A percentile compares a stretch with the other conserved stretches of the same genome.
phyloP scores from a whole-genome alignment of 2,888 invertebrate species.

The Adelphocoris suturalis region DNA sequence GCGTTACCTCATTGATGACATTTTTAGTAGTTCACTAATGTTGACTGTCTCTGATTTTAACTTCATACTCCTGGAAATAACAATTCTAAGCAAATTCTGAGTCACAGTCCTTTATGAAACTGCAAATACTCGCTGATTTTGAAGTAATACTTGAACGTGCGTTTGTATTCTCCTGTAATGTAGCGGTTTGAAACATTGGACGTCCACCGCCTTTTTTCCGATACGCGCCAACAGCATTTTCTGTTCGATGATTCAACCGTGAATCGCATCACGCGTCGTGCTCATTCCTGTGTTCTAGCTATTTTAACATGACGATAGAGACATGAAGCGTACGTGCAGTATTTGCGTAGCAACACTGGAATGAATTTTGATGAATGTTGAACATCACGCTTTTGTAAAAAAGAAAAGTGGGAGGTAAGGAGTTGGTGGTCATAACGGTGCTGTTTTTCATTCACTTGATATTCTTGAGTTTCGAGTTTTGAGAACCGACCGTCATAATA shows the following conservation, averaged over 20 bases:
- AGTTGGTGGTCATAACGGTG: neutral
- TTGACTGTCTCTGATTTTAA: no score
- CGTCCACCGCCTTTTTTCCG: no score
- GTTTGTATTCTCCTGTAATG: no score
- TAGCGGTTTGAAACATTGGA: no score
- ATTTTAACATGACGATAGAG: neutral
- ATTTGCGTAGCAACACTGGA: neutral
- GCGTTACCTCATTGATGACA: no score
- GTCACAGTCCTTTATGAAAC: no score
- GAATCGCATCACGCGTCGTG: constrained; percentile 1
- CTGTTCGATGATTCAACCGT: neutral
- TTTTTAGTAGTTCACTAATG: no score
- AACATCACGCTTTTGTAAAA: constrained; percentile 23
- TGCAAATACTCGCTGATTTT: no score
- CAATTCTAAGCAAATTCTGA: no score
- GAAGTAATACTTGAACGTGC: no score
- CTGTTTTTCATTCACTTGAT: neutral
- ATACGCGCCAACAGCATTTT: neutral
- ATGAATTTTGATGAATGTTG: neutral
- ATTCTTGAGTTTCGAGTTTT: neutral
- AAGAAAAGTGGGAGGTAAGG: neutral
- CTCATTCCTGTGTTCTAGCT: neutral
- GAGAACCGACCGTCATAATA: no score
- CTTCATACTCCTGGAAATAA: no score
- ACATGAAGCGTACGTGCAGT: neutral